These are phyloP conservation scores for Etheostoma cragini DNA, from an alignment of 2,113 vertebrate genomes.

Conservation along the genomic window DNA sequence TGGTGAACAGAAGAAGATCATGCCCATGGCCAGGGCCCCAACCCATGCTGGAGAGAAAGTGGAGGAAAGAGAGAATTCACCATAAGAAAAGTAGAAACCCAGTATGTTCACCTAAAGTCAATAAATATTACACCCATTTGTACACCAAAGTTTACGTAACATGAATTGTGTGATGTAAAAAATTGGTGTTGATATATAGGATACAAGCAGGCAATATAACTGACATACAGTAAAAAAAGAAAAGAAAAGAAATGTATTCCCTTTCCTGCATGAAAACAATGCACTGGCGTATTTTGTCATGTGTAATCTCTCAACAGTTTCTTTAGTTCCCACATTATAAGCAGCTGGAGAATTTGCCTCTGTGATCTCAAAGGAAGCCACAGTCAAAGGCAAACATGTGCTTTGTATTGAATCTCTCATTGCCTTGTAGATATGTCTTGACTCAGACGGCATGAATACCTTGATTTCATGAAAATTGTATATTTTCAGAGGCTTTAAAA, in stretches of 20 bases:
- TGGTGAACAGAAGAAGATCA: slow-evolving; percentile 99
- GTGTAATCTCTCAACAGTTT: neutral
- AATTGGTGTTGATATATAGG: neutral
- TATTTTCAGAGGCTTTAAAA: slow-evolving; percentile 8
- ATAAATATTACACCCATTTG: slow-evolving; percentile 7
- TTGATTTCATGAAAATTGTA: neutral
- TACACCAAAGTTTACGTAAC: neutral
- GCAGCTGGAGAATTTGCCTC: slow-evolving; percentile 15
- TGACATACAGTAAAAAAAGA: neutral
- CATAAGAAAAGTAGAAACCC: slow-evolving; percentile 1
- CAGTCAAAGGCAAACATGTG: neutral
- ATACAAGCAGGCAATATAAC: neutral
- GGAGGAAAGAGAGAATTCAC: slow-evolving; percentile 26
- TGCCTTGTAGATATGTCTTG: slow-evolving; percentile 6
- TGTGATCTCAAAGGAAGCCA: slow-evolving; percentile 1
- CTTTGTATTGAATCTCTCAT: neutral
- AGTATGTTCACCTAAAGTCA: slow-evolving; percentile 13
- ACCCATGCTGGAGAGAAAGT: slow-evolving; percentile 90
- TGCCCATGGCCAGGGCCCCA: slow-evolving; percentile 96
- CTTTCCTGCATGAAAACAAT: slow-evolving; percentile 13
- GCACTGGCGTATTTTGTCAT: neutral
- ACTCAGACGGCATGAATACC: neutral
- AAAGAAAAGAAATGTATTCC: neutral
- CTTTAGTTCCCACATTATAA: neutral
- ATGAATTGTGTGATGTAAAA: slow-evolving; percentile 15